These are phyloP conservation scores for Antitype chi DNA, from an alignment of 2,888 invertebrate species.

Conservation along the genomic window DNA sequence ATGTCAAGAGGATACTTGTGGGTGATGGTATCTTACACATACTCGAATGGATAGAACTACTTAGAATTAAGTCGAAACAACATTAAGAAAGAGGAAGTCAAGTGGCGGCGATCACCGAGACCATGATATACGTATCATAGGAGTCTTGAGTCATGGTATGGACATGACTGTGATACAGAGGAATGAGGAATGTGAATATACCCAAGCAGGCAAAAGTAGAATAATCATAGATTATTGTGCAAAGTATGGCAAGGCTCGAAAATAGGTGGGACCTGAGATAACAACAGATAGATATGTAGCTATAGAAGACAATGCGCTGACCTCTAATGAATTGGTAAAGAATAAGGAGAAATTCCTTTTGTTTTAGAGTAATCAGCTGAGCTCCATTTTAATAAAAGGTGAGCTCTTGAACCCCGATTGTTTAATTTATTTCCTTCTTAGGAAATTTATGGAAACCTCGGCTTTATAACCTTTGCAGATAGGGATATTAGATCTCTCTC, in stretches of 20 bases:
- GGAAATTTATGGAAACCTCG: not conserved
- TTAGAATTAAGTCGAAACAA: not conserved
- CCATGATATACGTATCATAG: too few species aligned
- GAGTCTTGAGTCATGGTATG: not conserved
- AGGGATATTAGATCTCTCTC: not conserved
- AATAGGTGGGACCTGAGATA: not conserved
- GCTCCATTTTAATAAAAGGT: not conserved
- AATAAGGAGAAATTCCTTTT: not conserved
- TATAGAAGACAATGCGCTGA: not conserved
- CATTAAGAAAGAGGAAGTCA: not conserved
- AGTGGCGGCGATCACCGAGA: not conserved
- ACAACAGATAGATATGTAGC: not conserved
- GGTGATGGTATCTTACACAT: not conserved
- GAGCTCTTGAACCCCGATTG: not conserved
- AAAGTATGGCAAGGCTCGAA: not conserved
- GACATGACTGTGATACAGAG: not conserved
- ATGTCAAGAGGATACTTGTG: not conserved
- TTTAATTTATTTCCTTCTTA: not conserved
- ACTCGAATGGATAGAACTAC: conserved; percentile 4
- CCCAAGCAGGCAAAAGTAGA: not conserved
- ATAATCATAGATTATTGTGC: too few species aligned
- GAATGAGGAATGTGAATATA: not conserved
- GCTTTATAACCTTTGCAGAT: not conserved
- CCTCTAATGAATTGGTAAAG: not conserved
- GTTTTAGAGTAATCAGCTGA: not conserved